A percentile compares a stretch with the other conserved stretches of the same genome.
phyloP scores from a whole-genome alignment of 1,140 invertebrate genomes.

The Cardiocondyla obscurior region DNA sequence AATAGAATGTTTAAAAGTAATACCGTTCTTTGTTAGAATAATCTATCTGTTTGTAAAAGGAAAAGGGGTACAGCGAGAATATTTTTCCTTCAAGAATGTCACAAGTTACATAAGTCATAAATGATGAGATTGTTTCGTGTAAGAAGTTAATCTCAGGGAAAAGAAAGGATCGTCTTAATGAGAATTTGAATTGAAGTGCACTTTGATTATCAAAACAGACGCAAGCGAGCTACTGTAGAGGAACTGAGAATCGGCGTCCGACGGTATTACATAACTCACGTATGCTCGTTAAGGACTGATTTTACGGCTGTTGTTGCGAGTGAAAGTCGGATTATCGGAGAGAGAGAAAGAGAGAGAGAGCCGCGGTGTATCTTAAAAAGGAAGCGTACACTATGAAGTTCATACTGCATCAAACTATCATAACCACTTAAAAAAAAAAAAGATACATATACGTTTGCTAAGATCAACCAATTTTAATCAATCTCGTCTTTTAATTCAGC shows the following conservation, averaged over 20 bases:
- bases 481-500: too few species aligned
- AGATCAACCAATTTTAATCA: neutral
- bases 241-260: neutral
- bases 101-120: neutral
- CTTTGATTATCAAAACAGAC: slow-evolving; percentile 25
- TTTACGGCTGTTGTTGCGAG: slow-evolving; percentile 52
- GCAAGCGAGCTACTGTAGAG: neutral
- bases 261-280: slow-evolving; percentile 54
- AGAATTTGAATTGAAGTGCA: neutral
- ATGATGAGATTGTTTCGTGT: neutral
- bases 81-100: neutral
- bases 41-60: neutral
- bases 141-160: neutral
- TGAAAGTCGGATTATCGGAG: slow-evolving; percentile 62
- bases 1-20: neutral
- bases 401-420: neutral
- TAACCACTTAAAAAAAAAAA: neutral
- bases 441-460: too few species aligned
- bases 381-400: slow-evolving; percentile 9
- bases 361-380: slow-evolving; percentile 17
- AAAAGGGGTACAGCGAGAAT: neutral
- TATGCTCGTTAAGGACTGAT: slow-evolving; percentile 51
- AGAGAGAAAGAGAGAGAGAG: too few species aligned
- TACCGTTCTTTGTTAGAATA: neutral
- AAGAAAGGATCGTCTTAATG: neutral